Conservation (phyloP, 2,797 vertebrate species). For the Tangara arthus region DNA sequence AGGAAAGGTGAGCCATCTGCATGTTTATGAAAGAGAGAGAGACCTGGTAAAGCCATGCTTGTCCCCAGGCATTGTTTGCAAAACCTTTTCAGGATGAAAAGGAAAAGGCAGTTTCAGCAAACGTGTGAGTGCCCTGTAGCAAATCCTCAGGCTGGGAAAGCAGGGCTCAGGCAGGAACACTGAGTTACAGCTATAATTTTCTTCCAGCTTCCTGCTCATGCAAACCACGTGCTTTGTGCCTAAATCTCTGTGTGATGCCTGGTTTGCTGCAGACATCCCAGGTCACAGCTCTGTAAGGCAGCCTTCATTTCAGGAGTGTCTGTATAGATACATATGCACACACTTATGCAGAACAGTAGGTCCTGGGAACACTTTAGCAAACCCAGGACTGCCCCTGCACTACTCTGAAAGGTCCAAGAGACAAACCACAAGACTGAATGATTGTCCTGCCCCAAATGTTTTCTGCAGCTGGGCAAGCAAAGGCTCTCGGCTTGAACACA, state of each 20-base stretch:
- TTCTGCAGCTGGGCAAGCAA: neutral
- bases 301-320: neutral
- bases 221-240: neutral
- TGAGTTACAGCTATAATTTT: neutral
- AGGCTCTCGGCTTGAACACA: neutral
- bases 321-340: fast-evolving
- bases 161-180: neutral
- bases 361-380: neutral
- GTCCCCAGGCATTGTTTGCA: neutral
- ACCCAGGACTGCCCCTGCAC: neutral
- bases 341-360: fast-evolving
- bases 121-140: fast-evolving
- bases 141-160: neutral
- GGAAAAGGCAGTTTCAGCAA: neutral
- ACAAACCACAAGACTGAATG: neutral
- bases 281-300: neutral
- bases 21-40: neutral
- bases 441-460: neutral
- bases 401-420: neutral
- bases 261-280: neutral
- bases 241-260: neutral
- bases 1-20: neutral
- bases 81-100: neutral
- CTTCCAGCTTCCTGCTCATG: neutral
- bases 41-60: neutral